Evolutionary conservation across 2,888 invertebrate genomes (phyloP).

Genomic region (Hermodice carunculata): DNA sequence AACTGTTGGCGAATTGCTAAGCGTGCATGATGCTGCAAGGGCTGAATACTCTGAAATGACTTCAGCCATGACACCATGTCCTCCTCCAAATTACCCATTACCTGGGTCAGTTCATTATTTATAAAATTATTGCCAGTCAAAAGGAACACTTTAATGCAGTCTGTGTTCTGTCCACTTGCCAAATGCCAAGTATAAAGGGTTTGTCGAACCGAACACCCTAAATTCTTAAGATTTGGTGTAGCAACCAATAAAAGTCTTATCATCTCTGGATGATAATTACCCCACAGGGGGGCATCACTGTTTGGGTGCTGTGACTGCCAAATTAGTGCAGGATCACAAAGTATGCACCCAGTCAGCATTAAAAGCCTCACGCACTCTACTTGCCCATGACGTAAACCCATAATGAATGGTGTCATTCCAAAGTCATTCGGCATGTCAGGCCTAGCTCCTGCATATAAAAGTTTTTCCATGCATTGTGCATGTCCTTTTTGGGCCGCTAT

Average conservation of each 20-base stretch:
- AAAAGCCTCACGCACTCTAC: slow-evolving; percentile 2
- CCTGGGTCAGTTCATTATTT: slow-evolving; percentile 3
- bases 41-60: slow-evolving; percentile 4
- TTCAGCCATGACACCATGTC: not conserved
- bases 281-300: slow-evolving; percentile 11
- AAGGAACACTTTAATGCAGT: slow-evolving; percentile 1
- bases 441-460: slow-evolving; percentile 3
- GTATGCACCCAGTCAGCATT: slow-evolving; percentile 8
- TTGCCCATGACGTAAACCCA: slow-evolving; percentile 14
- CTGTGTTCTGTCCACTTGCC: not conserved
- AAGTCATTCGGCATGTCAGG: slow-evolving; percentile 17
- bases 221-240: slow-evolving; percentile 6
- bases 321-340: slow-evolving; percentile 12
- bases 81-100: slow-evolving; percentile 1
- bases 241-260: slow-evolving; percentile 10
- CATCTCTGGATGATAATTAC: slow-evolving; percentile 2
- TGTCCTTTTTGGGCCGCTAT: slow-evolving; percentile 10
- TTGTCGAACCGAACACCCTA: not conserved
- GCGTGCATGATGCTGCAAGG: slow-evolving; percentile 12
- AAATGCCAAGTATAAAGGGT: slow-evolving; percentile 8
- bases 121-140: slow-evolving; percentile 12
- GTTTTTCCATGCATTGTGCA: slow-evolving; percentile 1
- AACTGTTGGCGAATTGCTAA: slow-evolving; percentile 8
- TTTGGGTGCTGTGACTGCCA: slow-evolving; percentile 7
- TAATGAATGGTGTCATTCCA: slow-evolving; percentile 10